Base-by-base conservation (phyloP, 1,140 invertebrate species). In the Drosophila azteca region DNA sequence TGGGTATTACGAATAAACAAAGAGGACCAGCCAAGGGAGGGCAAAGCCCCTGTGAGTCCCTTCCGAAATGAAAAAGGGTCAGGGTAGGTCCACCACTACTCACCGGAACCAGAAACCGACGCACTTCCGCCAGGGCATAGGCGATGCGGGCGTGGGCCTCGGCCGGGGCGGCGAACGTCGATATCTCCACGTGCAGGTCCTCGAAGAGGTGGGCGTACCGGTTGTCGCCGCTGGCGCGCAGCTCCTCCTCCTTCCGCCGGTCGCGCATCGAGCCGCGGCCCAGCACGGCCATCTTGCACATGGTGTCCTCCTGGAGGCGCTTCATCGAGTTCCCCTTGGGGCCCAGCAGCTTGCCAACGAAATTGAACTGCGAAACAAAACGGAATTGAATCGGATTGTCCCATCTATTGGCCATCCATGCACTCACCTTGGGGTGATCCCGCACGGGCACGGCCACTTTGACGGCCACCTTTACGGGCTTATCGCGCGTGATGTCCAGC, bases 281-380 rank as follows among this genome's bases (percentile, higher is more conserved):
- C 6, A 98, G 93, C 15, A 98, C 96, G 4, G 97, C 96, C 96
- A 98, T 98, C 92, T 97, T 98, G 75, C 96, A 97, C 94, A 97
- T 96, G 20, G 97, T 98, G 84, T 97, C 96, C 92, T 98, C 97
- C 92, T 98, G 97, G 11, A 98, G 93, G 55, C 96, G 93, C 91
- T 98, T 98, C 90, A 98, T 93, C 1, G 97, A 97, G 90, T 96
- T 96, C 49, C 97, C 97, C 92, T 97, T 97, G 22, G 97, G 97
- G 6, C 97, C 97, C 71, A 98, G 92, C 41, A 98, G 93, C 92
- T 98, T 97, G 11, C 97, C 97, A 67, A 98, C 96, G 93, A 98
- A 98, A 93, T 98, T 98, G 92, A 97, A 97, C 96, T 97, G 92
- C 11, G 45, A 2, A 3, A 43, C 39, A 43, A 49, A 60, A 20